Conservation (phyloP, 1,140 invertebrate species). For the Panulirus ornatus region DNA sequence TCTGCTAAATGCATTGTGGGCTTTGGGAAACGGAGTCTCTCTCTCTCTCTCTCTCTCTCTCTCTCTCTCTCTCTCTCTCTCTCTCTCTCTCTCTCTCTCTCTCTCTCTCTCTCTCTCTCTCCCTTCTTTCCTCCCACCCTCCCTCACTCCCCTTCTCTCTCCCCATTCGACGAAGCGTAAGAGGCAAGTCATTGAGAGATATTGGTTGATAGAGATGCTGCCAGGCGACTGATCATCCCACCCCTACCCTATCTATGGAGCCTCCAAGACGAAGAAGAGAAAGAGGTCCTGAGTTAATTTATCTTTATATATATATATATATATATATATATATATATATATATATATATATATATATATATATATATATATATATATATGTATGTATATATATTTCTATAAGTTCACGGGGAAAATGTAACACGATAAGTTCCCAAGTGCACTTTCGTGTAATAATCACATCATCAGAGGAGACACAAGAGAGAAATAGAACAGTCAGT, state of each 20-base stretch:
- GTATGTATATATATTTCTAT: too few species aligned
- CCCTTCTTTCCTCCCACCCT: background rate
- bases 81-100: constrained; percentile 24
- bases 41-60: background rate
- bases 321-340: background rate
- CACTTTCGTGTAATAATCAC: too few species aligned
- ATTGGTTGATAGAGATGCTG: too few species aligned
- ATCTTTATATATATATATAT: too few species aligned
- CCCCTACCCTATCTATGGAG: background rate
- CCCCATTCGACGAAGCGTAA: too few species aligned
- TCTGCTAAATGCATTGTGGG: constrained; percentile 61
- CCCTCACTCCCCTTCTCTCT: background rate
- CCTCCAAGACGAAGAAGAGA: too few species aligned
- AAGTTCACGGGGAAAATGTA: too few species aligned
- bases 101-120: constrained; percentile 6
- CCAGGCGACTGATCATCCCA: too few species aligned
- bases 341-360: background rate
- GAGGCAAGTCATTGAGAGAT: too few species aligned
- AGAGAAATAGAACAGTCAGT: too few species aligned
- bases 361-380: background rate
- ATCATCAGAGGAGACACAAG: too few species aligned
- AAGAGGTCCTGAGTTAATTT: background rate
- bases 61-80: background rate
- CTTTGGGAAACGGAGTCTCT: background rate
- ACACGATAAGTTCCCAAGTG: too few species aligned